Evolutionary conservation across 2,113 vertebrate genomes (phyloP).

Genomic region (Podocnemis expansa): DNA sequence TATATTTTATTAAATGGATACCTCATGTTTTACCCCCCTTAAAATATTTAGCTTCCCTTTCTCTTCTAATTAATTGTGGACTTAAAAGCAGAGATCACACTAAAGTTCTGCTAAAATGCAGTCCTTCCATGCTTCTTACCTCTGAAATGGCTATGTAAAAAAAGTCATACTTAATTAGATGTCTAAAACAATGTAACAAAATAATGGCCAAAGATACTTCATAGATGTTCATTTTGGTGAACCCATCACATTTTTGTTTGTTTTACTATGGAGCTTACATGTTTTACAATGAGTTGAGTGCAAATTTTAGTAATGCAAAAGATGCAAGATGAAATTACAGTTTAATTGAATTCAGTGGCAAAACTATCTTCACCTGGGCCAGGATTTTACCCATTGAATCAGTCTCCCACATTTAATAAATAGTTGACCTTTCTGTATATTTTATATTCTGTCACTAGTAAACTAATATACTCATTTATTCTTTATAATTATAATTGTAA

Average conservation of each 20-base stretch:
- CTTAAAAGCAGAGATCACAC: neutral
- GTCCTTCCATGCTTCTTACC: neutral
- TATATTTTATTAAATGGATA: neutral
- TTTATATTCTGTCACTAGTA: neutral
- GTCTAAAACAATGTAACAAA: neutral
- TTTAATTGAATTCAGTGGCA: neutral
- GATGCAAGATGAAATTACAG: neutral
- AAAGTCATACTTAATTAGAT: neutral
- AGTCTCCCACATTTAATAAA: neutral
- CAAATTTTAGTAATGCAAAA: neutral
- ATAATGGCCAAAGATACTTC: neutral
- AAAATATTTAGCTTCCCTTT: neutral
- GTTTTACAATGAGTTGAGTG: neutral
- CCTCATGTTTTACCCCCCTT: neutral
- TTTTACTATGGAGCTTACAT: neutral
- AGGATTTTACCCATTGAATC: neutral
- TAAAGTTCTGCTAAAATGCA: neutral
- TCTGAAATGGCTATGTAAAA: neutral
- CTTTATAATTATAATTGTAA: neutral
- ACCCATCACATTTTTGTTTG: neutral
- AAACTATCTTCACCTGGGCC: neutral
- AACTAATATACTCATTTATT: neutral
- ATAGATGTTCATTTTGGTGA: neutral
- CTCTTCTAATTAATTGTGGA: neutral
- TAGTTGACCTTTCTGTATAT: neutral